Evolutionary conservation across 2,888 invertebrate species (phyloP), one percentile per base, ranked within the genome.

Genomic region (Venusia cambrica): DNA sequence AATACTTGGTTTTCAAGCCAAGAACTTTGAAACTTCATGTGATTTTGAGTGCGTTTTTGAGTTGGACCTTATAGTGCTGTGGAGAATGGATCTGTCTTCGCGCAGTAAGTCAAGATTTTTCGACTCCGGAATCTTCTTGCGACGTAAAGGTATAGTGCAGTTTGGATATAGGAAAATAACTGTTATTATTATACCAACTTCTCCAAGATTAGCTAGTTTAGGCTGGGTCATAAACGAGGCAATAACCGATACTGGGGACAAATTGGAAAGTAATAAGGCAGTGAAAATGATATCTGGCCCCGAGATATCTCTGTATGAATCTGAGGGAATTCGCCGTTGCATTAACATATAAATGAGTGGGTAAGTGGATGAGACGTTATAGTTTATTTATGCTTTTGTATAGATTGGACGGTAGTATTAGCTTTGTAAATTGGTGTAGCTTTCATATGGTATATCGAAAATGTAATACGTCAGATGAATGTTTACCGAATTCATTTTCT

Each of bases 91-190:
- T 75, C 77, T 87, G 42, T 83, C 87, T 47, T 65, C 84, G 64
- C 59, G 87, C 73, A 83, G 87, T 85, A 87, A 87, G 84, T 87
- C 87, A 80, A 87, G 87, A 84, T 87, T 87, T 85, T 87, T 83
- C 76, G 87, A 87, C 83, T 87, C 87, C 66, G 87, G 87, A 59
- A 87, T 87, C 79, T 79, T 81, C 71, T 64, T 85, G 64, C 73
- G 85, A 51, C 83, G 87, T 67, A 87, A 85, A 87, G 87, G 87
- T 87, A 87, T n/a, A n/a, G n/a, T n/a, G n/a, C n/a, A n/a, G n/a
- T 61, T 65, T 67, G 54, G 27, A 36, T 48, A 33, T 30, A 32
- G 45, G 54, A 56, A 44, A 22, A 41, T 44, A 48, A 44, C 42
- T 38, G 48, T 53, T 48, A 48, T 38, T 51, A 54, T 25, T 34